Percentiles rank a stretch among this genome's conserved stretches.
These are phyloP conservation scores for Dicentrarchus labrax DNA, from an alignment of 2,113 vertebrate genomes.

Conservation along the genomic window DNA sequence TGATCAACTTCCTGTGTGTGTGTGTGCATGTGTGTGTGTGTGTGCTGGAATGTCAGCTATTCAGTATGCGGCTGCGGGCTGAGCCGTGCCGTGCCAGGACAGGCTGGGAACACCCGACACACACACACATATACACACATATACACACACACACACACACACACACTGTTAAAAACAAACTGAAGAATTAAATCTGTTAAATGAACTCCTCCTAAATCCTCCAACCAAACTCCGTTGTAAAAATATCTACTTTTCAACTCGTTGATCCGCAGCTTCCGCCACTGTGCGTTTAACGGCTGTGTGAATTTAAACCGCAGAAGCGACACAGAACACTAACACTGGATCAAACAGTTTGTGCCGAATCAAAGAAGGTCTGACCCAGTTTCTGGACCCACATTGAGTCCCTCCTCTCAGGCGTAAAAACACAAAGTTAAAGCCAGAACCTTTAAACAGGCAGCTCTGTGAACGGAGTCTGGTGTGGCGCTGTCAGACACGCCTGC, in stretches of 20 bases:
- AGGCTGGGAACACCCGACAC: conserved; percentile 26
- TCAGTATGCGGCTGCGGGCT: conserved; percentile 24
- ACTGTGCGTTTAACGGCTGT: background rate
- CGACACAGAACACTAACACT: rapidly evolving
- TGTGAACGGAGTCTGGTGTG: conserved; percentile 29
- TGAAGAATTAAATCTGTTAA: no score
- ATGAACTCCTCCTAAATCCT: background rate
- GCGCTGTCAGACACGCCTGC: conserved; percentile 63
- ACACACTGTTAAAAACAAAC: background rate
- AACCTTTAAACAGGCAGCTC: background rate
- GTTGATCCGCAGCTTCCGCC: background rate
- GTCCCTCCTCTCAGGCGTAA: rapidly evolving
- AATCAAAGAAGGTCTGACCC: rapidly evolving
- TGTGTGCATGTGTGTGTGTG: background rate
- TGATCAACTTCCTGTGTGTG: background rate
- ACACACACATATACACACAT: conserved; percentile 14
- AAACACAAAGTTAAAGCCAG: rapidly evolving
- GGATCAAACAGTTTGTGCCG: rapidly evolving
- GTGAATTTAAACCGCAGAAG: background rate
- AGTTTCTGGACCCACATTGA: rapidly evolving
- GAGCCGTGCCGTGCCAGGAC: conserved; percentile 46
- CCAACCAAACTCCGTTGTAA: background rate
- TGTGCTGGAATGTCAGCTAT: conserved; percentile 68
- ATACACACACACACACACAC: conserved; percentile 16
- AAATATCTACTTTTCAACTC: conserved; percentile 11